Conservation (phyloP, 1,140 invertebrate species). For the Calliopsis andreniformis region DNA sequence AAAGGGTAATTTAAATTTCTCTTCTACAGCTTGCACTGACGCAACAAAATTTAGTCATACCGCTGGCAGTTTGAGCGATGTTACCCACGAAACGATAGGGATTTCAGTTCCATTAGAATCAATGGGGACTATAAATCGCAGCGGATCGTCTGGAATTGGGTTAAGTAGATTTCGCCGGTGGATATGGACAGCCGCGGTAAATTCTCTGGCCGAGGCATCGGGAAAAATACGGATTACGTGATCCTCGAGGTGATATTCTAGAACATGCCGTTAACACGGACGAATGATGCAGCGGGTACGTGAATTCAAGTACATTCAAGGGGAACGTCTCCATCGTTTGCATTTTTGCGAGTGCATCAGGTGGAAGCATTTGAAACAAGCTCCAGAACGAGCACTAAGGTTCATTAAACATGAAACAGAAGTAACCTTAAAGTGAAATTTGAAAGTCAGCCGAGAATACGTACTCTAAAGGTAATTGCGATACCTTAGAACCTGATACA, state of each 20-base stretch:
- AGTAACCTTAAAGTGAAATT: background rate
- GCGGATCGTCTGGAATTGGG: slow-evolving; percentile 27
- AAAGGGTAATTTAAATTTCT: background rate
- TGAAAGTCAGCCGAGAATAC: background rate
- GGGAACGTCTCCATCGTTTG: background rate
- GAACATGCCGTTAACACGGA: background rate
- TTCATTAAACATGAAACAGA: background rate
- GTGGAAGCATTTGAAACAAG: background rate
- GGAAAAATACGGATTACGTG: slow-evolving; percentile 22
- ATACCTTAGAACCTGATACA: background rate
- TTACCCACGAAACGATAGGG: slow-evolving; percentile 8
- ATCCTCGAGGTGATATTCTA: background rate
- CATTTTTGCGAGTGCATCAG: background rate
- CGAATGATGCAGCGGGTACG: background rate
- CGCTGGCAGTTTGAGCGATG: slow-evolving; percentile 8
- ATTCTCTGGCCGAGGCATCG: background rate
- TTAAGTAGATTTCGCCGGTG: slow-evolving; percentile 38
- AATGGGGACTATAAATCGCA: slow-evolving; percentile 36
- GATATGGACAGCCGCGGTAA: slow-evolving; percentile 28
- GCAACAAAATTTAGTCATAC: slow-evolving; percentile 2
- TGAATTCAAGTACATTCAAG: background rate
- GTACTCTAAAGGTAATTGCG: background rate
- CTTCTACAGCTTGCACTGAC: background rate
- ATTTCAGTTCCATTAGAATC: slow-evolving; percentile 36
- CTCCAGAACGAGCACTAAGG: background rate